Conservation (phyloP, 2,888 invertebrate genomes). For the Molanna angustata region DNA sequence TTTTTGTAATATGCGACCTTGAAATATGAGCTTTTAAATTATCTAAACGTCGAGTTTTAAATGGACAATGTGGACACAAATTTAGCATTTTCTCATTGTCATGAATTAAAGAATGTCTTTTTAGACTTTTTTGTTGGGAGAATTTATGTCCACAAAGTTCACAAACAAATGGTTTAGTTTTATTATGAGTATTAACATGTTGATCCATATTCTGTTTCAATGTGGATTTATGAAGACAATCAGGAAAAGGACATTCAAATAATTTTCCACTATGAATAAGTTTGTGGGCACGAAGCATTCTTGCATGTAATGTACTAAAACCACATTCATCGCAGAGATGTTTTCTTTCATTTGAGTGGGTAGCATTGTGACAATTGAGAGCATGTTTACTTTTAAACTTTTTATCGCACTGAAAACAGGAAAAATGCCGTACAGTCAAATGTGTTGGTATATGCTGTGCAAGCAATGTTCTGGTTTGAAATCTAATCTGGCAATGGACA, state of each 20-base stretch:
- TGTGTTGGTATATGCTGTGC: constrained; percentile 54
- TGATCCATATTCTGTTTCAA: constrained; percentile 55
- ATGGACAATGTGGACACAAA: constrained; percentile 49
- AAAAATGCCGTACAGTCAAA: constrained; percentile 51
- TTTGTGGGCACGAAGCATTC: constrained; percentile 53
- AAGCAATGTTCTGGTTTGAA: constrained; percentile 49
- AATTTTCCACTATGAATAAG: constrained; percentile 51
- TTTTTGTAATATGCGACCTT: constrained; percentile 38
- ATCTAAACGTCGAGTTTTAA: constrained; percentile 49
- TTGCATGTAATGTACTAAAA: constrained; percentile 55
- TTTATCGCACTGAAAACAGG: constrained; percentile 49
- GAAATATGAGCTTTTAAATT: constrained; percentile 53
- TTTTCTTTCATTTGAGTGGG: constrained; percentile 50
- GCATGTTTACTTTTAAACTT: constrained; percentile 61
- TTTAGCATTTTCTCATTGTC: constrained; percentile 38
- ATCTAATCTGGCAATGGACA: constrained; percentile 48
- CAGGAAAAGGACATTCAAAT: constrained; percentile 48
- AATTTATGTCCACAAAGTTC: constrained; percentile 57
- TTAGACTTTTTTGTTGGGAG: constrained; percentile 54
- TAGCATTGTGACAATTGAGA: constrained; percentile 52
- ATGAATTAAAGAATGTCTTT: constrained; percentile 30
- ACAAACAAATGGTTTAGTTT: constrained; percentile 55
- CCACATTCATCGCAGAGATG: constrained; percentile 58
- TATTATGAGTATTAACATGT: constrained; percentile 54
- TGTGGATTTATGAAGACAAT: constrained; percentile 47